A percentile compares a stretch with the other conserved stretches of the same genome.
phyloP scores from a whole-genome alignment of 2,113 vertebrate species.

The Erythrocercus mccallii region DNA sequence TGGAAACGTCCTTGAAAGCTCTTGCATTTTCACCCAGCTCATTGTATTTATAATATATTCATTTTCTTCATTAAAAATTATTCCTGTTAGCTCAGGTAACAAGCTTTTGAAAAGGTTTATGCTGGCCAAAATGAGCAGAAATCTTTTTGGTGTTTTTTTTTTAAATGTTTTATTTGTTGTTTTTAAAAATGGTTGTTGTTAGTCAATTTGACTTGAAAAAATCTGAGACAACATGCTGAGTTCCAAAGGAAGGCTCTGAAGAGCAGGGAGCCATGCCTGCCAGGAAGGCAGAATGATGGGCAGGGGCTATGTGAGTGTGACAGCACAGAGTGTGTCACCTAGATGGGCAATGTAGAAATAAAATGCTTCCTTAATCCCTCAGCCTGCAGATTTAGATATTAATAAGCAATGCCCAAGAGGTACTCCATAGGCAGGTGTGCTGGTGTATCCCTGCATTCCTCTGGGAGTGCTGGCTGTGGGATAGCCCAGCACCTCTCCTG shows the following conservation, averaged over 20 bases:
- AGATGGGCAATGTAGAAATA: background rate
- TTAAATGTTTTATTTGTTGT: background rate
- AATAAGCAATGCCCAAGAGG: background rate
- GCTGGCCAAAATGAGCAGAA: background rate
- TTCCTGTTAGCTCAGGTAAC: background rate
- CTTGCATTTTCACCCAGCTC: background rate
- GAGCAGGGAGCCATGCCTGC: background rate
- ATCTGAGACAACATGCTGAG: background rate
- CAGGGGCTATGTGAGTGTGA: background rate
- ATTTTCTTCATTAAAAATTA: background rate
- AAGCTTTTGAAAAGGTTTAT: background rate
- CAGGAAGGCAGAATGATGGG: background rate
- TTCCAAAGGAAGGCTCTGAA: background rate
- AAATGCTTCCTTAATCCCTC: background rate
- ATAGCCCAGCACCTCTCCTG: background rate
- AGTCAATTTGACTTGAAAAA: background rate
- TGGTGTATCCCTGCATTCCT: background rate
- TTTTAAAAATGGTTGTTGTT: background rate
- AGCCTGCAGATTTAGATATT: background rate
- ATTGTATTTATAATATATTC: background rate
- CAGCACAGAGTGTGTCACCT: background rate
- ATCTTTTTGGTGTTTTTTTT: background rate
- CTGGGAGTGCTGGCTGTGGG: background rate
- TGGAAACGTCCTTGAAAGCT: background rate
- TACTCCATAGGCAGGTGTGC: background rate